A percentile compares a stretch with the other conserved stretches of the same genome.
These are phyloP conservation scores for Cephus pulcher DNA, from an alignment of 2,888 invertebrate species.

Conservation along the genomic window DNA sequence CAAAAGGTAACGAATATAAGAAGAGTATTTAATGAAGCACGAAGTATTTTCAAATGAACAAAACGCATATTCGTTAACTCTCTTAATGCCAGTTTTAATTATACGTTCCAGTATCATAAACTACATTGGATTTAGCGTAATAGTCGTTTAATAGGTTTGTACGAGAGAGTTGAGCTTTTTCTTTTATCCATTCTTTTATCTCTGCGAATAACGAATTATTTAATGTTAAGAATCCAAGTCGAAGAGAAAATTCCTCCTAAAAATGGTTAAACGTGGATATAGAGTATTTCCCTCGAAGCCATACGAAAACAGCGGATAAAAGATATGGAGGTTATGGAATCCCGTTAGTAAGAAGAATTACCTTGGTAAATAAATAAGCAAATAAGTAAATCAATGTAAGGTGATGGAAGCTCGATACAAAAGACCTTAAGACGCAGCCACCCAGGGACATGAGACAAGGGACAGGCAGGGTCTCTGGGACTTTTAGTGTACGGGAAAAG, in stretches of 20 bases:
- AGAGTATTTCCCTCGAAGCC: not conserved
- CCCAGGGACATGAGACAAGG: not conserved
- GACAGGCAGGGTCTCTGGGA: not conserved
- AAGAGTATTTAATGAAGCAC: not conserved
- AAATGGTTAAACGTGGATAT: not conserved
- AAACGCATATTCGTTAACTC: not conserved
- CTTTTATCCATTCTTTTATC: not conserved
- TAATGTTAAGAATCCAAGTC: not conserved
- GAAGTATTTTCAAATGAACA: not conserved
- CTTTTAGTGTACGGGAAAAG: not conserved
- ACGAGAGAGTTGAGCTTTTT: not conserved
- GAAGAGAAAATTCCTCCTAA: not conserved
- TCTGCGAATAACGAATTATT: not conserved
- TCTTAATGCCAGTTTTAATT: not conserved
- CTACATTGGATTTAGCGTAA: not conserved
- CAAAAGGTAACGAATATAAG: not conserved
- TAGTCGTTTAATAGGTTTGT: not conserved
- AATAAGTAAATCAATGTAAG: not conserved
- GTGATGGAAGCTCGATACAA: not conserved
- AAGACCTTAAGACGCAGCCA: not conserved
- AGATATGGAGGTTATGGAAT: not conserved
- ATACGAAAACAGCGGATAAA: not conserved
- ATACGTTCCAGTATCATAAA: not conserved
- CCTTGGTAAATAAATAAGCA: not conserved
- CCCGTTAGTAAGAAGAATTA: not conserved